phyloP scores from a whole-genome alignment of 2,113 vertebrate genomes.

The Athene cunicularia region DNA sequence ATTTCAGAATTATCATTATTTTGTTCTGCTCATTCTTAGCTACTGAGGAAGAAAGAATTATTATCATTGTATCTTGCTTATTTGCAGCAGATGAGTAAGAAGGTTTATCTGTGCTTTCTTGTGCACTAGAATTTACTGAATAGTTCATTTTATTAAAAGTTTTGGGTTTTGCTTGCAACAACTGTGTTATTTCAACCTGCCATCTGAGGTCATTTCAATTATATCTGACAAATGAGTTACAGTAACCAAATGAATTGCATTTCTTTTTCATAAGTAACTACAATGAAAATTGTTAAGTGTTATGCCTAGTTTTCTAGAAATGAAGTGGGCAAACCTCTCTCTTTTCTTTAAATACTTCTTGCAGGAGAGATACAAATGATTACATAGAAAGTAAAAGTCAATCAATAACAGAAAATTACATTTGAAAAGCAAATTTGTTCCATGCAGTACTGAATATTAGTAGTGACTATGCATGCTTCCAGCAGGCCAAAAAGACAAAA shows the following conservation, averaged over 20 bases:
- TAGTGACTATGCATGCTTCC: background rate
- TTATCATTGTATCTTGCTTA: background rate
- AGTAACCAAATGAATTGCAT: slow-evolving; percentile 63
- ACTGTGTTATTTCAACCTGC: slow-evolving; percentile 62
- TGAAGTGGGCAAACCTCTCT: background rate
- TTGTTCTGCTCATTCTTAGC: background rate
- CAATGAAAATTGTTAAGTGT: slow-evolving; percentile 66
- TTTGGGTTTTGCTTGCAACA: slow-evolving; percentile 37
- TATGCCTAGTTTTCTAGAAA: slow-evolving; percentile 60
- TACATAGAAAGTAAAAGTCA: slow-evolving; percentile 40
- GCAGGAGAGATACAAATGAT: slow-evolving; percentile 51
- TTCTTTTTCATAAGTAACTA: slow-evolving; percentile 67
- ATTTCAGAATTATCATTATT: background rate
- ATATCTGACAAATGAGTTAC: slow-evolving; percentile 69
- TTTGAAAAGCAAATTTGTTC: slow-evolving; percentile 37
- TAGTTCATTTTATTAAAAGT: background rate
- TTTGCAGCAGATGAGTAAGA: background rate
- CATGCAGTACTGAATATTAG: background rate
- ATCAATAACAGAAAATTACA: slow-evolving; percentile 36
- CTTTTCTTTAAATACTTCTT: background rate
- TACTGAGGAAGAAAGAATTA: background rate
- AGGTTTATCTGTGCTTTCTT: background rate
- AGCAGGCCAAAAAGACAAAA: background rate
- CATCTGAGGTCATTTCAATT: slow-evolving; percentile 76
- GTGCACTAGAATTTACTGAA: background rate